phyloP scores from a whole-genome alignment of 2,888 invertebrate genomes.

The Chrysolina americana region DNA sequence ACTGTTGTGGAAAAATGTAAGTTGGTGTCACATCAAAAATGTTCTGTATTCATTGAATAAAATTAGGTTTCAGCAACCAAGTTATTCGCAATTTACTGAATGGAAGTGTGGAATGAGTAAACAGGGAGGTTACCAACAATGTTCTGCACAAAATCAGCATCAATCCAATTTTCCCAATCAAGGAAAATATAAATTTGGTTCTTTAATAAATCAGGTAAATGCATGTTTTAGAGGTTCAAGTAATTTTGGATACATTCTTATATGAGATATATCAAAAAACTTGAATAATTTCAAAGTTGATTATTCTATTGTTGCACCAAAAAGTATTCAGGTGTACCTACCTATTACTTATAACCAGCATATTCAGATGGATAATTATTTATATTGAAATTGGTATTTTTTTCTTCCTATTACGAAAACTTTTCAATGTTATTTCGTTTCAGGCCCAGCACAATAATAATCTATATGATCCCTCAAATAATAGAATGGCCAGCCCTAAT shows the following conservation, averaged over 20 bases:
- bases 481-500: not conserved
- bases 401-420: too few species aligned
- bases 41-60: not conserved
- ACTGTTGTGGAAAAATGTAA: not conserved
- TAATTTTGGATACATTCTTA: too few species aligned
- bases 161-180: not conserved
- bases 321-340: too few species aligned
- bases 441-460: not conserved
- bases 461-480: not conserved
- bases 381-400: too few species aligned
- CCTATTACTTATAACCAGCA: too few species aligned
- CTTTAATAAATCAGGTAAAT: not conserved
- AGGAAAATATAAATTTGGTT: constrained; percentile 2
- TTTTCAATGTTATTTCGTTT: not conserved
- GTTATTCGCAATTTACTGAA: not conserved
- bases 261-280: too few species aligned
- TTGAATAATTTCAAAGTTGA: too few species aligned
- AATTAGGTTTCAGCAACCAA: constrained; percentile 4
- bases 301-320: too few species aligned
- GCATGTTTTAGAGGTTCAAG: not conserved
- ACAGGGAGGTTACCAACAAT: constrained; percentile 1
- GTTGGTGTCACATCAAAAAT: not conserved
- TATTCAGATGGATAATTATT: too few species aligned
- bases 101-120: not conserved
- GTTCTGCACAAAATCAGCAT: not conserved